A percentile compares a stretch with the other conserved stretches of the same genome.
Conservation (phyloP, 2,797 vertebrate species). For the Esox lucius region DNA sequence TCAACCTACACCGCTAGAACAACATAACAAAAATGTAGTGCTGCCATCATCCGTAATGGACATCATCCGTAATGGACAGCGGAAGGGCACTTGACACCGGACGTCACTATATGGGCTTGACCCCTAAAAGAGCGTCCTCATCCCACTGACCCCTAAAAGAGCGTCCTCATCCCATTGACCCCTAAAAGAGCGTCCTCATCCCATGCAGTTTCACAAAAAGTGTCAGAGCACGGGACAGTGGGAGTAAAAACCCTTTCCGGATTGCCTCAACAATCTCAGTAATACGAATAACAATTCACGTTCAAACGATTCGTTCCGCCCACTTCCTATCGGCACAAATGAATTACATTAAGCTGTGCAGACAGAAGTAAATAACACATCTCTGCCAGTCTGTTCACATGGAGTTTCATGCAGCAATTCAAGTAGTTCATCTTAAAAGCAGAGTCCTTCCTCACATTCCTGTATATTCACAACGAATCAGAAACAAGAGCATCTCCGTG, state of each 20-base stretch:
- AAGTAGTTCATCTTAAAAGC: slow-evolving; percentile 1
- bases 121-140: neutral
- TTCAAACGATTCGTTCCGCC: neutral
- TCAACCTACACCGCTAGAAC: slow-evolving; percentile 43
- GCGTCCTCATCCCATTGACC: no score
- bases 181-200: neutral
- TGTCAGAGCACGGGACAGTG: neutral
- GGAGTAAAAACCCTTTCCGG: neutral
- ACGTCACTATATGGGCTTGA: neutral
- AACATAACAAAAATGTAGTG: slow-evolving; percentile 8
- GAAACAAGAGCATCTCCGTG: neutral
- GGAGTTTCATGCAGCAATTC: neutral
- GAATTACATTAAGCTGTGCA: neutral
- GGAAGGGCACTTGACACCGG: neutral
- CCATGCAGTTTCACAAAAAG: neutral
- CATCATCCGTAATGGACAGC: no score
- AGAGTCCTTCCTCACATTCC: neutral
- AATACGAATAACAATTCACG: neutral
- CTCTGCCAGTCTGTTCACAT: neutral
- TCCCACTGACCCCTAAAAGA: neutral
- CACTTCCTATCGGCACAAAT: neutral
- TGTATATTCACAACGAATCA: neutral
- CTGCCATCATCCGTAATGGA: no score
- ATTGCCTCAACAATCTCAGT: neutral
- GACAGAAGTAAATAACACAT: neutral